Evolutionary conservation across 2,888 invertebrate species (phyloP), one percentile per base, ranked within the genome.

Genomic region (Tiphia femorata): DNA sequence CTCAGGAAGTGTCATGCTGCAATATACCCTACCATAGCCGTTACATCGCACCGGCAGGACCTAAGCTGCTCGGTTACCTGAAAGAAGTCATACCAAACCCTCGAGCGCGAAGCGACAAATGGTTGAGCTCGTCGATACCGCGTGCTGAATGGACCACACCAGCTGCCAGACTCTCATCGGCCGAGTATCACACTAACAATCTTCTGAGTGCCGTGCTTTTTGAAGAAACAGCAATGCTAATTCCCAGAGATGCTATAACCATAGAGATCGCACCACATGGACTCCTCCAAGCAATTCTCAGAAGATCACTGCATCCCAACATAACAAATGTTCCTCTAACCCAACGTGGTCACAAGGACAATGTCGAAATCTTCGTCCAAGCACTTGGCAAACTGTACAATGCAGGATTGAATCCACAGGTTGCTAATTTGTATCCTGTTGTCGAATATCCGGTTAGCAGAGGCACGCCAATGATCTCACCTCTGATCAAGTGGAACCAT

Each of bases 261-360:
- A 91, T 97, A 61, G 97, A 97, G 84, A 90, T 97, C 49, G 96
- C 96, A 0, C 96, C 97, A 0, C 96, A 97, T 72, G 92, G 94
- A 5, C 86, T 97, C 0, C 87, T 97, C 25, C 96, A 96, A 79
- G 92, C 95, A 0, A 94, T 97, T 73, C 85, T 97, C 5, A 90
- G 92, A 61, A 87, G 94, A 35, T 92, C 94, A 0, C 84, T 96
- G 37, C 86, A 86, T 69, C 84, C 89, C 48, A 89, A 89, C n/a
- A 90, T 91, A 60, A 86, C 88, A 20, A 93, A 93, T 77, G 86
- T 95, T 33, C 87, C 94, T 0, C 85, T 96, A 1, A 94, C 94
- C 44, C 90, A 92, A 77, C 87, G 89, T 53, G 89, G 88, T 7
- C 88, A 90, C 62, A 87, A 86, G 6, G 90, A 94, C 76, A 89